These are phyloP conservation scores for Brotogeris chrysoptera DNA, from an alignment of 2,797 vertebrate genomes.

Conservation along the genomic window DNA sequence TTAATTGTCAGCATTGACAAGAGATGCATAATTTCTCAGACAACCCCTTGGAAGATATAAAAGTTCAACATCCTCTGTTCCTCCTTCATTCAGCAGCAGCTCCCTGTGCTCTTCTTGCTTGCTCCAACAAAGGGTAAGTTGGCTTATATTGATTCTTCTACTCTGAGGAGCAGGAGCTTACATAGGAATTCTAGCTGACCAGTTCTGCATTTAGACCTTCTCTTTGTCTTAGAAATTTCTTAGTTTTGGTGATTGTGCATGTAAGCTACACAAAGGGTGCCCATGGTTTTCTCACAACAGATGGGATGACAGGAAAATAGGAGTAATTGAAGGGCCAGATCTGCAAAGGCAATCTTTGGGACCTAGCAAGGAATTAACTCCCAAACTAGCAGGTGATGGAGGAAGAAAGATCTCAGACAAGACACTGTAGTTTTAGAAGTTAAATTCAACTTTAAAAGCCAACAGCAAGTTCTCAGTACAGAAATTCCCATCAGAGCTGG, in stretches of 20 bases:
- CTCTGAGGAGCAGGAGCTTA: not conserved
- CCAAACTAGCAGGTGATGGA: not conserved
- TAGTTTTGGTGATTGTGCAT: accelerated
- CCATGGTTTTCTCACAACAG: not conserved
- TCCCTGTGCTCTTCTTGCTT: not conserved
- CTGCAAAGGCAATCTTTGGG: not conserved
- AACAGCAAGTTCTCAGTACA: not conserved
- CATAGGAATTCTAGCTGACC: not conserved
- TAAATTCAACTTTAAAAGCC: not conserved
- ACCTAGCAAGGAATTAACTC: not conserved
- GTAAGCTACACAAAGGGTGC: accelerated
- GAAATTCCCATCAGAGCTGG: not conserved
- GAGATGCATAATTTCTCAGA: not conserved
- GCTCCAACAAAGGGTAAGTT: slow-evolving; percentile 22
- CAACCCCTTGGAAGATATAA: not conserved
- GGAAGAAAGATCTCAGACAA: not conserved
- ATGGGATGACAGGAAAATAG: not conserved
- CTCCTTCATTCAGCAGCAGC: not conserved
- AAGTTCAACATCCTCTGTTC: not conserved
- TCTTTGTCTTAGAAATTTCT: not conserved
- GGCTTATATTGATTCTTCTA: not conserved
- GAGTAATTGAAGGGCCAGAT: not conserved
- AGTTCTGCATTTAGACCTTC: not conserved
- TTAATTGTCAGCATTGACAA: not conserved
- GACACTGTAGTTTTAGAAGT: not conserved